Conservation (phyloP, 2,888 invertebrate species). For the Epinotia nisella region DNA sequence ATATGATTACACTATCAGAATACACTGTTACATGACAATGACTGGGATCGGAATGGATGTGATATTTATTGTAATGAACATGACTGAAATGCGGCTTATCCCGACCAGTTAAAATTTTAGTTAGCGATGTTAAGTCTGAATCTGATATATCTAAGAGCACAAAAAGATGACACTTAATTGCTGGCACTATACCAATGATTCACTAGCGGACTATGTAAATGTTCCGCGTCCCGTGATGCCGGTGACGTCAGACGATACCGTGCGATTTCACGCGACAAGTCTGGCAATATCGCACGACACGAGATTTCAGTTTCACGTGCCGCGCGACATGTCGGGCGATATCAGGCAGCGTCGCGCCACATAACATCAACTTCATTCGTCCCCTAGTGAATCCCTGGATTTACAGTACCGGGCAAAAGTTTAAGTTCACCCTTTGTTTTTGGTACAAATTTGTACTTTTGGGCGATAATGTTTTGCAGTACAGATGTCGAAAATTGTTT, state of each 20-base stretch:
- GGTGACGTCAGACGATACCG: too few relatives aligned
- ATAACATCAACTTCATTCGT: background rate
- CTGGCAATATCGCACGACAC: too few relatives aligned
- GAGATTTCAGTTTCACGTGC: too few relatives aligned
- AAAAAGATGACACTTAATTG: background rate
- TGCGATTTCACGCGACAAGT: too few relatives aligned
- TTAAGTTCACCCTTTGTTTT: too few relatives aligned
- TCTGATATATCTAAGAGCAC: background rate
- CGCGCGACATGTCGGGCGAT: too few relatives aligned
- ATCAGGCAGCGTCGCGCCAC: background rate
- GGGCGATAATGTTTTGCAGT: too few relatives aligned
- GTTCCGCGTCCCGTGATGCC: too few relatives aligned
- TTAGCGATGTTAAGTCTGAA: background rate
- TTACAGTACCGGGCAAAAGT: too few relatives aligned
- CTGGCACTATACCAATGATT: background rate
- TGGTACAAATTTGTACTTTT: too few relatives aligned
- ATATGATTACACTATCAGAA: background rate
- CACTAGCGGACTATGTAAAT: background rate
- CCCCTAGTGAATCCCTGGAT: background rate
- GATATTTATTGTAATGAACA: background rate
- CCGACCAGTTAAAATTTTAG: background rate
- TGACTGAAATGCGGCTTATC: too few relatives aligned
- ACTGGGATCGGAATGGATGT: constrained; percentile 9
- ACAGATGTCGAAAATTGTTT: too few relatives aligned
- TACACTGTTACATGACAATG: background rate